These are phyloP conservation scores for Meleagris gallopavo DNA, from an alignment of 2,113 vertebrate genomes.

Conservation along the genomic window DNA sequence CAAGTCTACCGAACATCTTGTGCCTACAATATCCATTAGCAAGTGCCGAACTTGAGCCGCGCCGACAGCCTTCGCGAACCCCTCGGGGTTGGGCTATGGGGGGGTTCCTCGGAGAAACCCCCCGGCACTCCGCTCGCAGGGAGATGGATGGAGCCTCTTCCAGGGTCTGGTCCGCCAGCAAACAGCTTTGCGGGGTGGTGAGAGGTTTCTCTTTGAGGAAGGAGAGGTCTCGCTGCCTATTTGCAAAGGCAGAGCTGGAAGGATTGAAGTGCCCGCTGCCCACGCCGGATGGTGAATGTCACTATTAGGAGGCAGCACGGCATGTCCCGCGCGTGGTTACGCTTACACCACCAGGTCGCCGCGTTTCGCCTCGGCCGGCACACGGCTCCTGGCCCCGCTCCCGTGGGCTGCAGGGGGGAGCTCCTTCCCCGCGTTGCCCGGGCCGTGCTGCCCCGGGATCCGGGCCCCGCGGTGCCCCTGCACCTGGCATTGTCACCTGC, in stretches of 20 bases:
- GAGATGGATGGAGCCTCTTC: background rate
- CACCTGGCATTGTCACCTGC: constrained; percentile 16
- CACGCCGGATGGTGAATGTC: background rate
- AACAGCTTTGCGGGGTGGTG: background rate
- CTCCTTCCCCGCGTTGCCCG: background rate
- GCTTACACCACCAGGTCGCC: background rate
- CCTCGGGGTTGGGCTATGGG: background rate
- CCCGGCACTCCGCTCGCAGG: background rate
- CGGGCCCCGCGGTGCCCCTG: background rate
- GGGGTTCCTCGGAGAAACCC: background rate
- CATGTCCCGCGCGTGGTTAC: background rate
- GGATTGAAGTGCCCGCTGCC: background rate
- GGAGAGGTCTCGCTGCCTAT: background rate
- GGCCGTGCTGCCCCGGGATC: background rate
- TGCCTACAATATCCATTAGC: constrained; percentile 73
- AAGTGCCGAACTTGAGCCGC: constrained; percentile 37
- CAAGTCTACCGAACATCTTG: constrained; percentile 78
- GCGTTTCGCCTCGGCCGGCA: background rate
- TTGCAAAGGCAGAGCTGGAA: background rate
- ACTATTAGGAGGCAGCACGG: background rate
- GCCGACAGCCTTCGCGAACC: background rate
- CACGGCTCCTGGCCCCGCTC: background rate
- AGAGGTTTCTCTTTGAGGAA: background rate
- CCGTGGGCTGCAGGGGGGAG: background rate
- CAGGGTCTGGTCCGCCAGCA: background rate